Conservation (phyloP, 1,140 invertebrate species). For the Phymorhynchus buccinoides region DNA sequence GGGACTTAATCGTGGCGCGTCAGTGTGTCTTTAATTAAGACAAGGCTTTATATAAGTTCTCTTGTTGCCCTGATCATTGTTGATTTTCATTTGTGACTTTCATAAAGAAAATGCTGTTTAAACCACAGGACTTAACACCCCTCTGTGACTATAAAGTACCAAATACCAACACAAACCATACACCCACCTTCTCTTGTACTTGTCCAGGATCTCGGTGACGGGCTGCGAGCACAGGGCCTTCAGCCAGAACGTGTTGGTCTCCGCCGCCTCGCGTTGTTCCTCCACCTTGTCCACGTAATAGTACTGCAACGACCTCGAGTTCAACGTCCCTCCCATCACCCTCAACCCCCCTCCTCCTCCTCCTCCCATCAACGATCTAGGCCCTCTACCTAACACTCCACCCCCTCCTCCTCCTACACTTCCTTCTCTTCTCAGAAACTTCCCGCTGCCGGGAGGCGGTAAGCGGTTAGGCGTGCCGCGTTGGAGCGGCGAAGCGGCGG, state of each 20-base stretch:
- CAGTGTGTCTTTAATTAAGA: no score
- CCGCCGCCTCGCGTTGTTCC: conserved; percentile 14
- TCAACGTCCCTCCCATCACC: neutral
- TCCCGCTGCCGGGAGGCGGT: neutral
- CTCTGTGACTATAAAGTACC: no score
- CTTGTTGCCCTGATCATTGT: no score
- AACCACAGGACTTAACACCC: no score
- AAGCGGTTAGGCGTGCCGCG: neutral
- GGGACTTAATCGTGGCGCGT: no score
- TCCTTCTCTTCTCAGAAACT: neutral
- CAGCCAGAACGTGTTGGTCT: conserved; percentile 43
- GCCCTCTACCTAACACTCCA: neutral
- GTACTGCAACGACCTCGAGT: conserved; percentile 2
- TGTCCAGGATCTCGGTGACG: conserved; percentile 47
- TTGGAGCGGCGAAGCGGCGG: no score
- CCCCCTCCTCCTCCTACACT: neutral
- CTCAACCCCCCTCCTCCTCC: neutral
- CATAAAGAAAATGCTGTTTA: no score
- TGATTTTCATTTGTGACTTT: no score
- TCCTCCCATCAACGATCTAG: neutral
- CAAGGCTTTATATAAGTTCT: no score
- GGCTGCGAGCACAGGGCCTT: conserved; percentile 44
- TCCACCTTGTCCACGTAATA: conserved; percentile 37
- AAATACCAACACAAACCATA: no score
- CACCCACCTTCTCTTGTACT: neutral